Conservation (phyloP, 2,797 vertebrate species). For the Florisuga fusca region DNA sequence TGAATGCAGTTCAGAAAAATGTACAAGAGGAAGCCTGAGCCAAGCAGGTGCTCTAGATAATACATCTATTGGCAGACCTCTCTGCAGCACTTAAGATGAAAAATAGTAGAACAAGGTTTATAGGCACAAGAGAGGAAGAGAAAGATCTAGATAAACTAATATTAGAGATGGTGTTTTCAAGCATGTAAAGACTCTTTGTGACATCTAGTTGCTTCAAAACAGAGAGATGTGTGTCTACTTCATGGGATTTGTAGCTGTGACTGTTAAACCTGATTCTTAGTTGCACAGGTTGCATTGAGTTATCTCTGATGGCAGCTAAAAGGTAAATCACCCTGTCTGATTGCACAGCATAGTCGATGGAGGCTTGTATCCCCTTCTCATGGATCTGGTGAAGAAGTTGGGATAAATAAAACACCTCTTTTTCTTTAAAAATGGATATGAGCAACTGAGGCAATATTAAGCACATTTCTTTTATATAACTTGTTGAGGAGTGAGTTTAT, state of each 20-base stretch:
- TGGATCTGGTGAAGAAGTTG: rapidly evolving
- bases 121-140: background rate
- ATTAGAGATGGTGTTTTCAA: background rate
- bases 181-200: background rate
- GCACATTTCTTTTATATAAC: background rate
- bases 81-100: background rate
- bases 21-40: background rate
- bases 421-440: background rate
- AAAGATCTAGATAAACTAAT: background rate
- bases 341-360: background rate
- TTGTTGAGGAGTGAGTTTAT: background rate
- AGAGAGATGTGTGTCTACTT: background rate
- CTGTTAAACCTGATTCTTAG: background rate
- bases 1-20: background rate
- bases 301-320: background rate
- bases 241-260: background rate
- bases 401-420: background rate
- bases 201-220: background rate
- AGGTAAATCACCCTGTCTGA: background rate
- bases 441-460: background rate
- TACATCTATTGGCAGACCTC: background rate
- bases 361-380: rapidly evolving
- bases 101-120: background rate
- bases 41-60: background rate
- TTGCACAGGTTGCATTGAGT: background rate